phyloP scores from a whole-genome alignment of 2,797 vertebrate genomes.

The Calcarius lapponicus region DNA sequence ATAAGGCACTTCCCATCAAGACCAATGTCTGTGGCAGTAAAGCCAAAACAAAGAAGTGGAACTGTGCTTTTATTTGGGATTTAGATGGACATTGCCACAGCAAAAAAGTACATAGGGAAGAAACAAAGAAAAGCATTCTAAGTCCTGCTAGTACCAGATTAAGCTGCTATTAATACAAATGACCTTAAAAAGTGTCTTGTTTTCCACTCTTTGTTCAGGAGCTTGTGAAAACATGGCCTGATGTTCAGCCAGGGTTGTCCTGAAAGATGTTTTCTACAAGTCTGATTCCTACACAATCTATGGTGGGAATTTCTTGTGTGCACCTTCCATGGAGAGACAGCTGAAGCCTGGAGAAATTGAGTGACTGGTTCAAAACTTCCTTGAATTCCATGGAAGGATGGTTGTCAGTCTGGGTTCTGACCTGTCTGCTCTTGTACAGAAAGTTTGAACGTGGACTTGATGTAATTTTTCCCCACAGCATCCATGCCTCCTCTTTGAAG shows the following conservation, averaged over 20 bases:
- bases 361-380: not conserved
- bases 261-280: not conserved
- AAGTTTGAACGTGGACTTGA: not conserved
- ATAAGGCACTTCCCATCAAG: not conserved
- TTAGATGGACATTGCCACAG: not conserved
- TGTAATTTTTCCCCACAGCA: not conserved
- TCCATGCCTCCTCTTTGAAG: not conserved
- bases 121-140: not conserved
- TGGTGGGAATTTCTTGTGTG: not conserved
- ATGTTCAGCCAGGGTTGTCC: not conserved
- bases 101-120: not conserved
- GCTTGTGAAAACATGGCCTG: not conserved
- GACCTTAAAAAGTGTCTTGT: not conserved
- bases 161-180: not conserved
- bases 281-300: not conserved
- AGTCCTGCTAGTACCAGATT: not conserved
- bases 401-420: rapidly evolving
- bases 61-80: not conserved
- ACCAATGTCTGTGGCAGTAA: not conserved
- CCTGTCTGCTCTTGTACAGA: not conserved
- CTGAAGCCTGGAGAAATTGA: not conserved
- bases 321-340: not conserved
- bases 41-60: not conserved
- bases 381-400: not conserved
- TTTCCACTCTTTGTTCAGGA: not conserved